Conservation (phyloP, 2,113 vertebrate genomes). For the Phalacrocorax brasilianus region DNA sequence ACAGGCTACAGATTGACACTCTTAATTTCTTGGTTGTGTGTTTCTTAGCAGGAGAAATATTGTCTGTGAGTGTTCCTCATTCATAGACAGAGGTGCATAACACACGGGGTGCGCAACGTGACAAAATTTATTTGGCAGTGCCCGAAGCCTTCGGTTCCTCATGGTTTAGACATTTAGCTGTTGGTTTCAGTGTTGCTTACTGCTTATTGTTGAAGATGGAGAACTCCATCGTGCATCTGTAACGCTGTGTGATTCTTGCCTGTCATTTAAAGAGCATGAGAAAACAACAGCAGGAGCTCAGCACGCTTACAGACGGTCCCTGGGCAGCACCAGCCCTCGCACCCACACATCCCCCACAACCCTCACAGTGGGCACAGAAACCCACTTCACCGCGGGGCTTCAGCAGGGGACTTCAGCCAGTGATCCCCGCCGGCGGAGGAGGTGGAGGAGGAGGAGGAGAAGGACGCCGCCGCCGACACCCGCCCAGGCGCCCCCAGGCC, state of each 20-base stretch:
- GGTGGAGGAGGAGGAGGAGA: no score
- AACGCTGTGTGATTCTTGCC: neutral
- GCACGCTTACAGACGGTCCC: fast-evolving
- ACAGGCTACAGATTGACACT: neutral
- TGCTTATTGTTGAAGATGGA: neutral
- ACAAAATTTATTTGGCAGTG: neutral
- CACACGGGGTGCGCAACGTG: neutral
- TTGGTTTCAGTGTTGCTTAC: neutral
- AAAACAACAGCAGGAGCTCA: neutral
- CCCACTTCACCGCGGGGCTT: fast-evolving
- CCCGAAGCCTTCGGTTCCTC: neutral
- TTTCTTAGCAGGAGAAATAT: neutral
- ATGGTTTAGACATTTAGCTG: neutral
- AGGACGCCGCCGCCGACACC: no score
- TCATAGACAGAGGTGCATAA: no score
- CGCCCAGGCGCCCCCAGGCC: no score
- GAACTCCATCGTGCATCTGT: neutral
- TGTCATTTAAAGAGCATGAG: neutral
- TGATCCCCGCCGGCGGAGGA: no score
- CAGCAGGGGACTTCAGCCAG: no score
- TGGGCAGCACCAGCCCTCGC: neutral
- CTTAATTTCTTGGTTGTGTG: neutral
- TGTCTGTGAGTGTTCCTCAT: neutral
- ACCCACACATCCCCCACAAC: neutral
- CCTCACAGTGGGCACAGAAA: neutral